phyloP scores from a whole-genome alignment of 92 coral and sea anemone genomes.

The Bergia sp. region DNA sequence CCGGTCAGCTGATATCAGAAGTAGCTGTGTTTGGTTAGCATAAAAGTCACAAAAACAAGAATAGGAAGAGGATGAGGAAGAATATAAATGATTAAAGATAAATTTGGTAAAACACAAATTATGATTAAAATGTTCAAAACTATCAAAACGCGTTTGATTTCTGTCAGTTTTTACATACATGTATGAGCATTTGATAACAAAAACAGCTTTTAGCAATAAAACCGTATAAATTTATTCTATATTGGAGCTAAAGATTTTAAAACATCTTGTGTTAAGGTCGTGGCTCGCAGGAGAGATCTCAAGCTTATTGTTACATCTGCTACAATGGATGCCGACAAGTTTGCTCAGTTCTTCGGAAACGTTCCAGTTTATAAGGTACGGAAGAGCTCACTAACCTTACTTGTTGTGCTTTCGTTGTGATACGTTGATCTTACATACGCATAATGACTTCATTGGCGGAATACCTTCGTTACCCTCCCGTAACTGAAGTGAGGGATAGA shows the following conservation, averaged over 20 bases:
- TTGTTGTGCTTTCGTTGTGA: background rate
- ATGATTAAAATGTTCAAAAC: too few relatives aligned
- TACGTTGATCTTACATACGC: too few relatives aligned
- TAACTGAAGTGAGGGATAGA: too few relatives aligned
- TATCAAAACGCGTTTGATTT: too few relatives aligned
- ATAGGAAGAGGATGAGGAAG: constrained; percentile 57
- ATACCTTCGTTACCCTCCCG: too few relatives aligned
- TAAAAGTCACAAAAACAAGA: too few relatives aligned
- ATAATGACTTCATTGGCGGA: too few relatives aligned
- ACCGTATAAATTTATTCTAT: background rate
- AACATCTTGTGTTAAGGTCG: background rate
- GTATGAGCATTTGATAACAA: background rate
- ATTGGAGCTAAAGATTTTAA: background rate
- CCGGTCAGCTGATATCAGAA: too few relatives aligned
- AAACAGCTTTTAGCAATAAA: background rate
- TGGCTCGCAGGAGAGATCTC: constrained; percentile 62
- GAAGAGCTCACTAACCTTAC: background rate
- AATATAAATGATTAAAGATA: too few relatives aligned
- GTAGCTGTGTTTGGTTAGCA: too few relatives aligned
- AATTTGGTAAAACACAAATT: too few relatives aligned
- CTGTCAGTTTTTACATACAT: background rate
- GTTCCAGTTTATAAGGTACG: constrained; percentile 93
- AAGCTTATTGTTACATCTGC: constrained; percentile 96
- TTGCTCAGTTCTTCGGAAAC: constrained; percentile 98
- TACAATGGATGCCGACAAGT: constrained; percentile 97